Evolutionary conservation across 2,797 vertebrate genomes (phyloP).

Genomic region (Eulemur mongoz): DNA sequence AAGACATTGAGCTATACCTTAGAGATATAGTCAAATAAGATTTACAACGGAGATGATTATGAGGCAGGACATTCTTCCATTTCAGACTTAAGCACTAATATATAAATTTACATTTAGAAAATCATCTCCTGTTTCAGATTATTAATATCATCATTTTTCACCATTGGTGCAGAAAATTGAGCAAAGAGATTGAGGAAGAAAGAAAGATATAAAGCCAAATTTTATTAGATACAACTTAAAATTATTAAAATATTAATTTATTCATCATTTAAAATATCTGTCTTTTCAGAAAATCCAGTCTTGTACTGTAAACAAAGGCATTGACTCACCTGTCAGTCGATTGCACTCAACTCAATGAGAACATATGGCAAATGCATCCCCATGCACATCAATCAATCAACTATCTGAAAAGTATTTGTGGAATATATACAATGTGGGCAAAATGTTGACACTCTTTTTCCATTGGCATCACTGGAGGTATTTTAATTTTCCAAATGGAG

Average conservation of each 20-base stretch:
- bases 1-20: background rate
- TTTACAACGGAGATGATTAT: background rate
- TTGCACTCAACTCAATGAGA: background rate
- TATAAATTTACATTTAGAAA: background rate
- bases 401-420: background rate
- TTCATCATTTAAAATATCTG: background rate
- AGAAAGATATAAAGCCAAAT: background rate
- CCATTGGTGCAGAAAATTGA: background rate
- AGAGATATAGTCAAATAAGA: background rate
- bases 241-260: constrained; percentile 9
- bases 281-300: background rate
- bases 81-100: constrained; percentile 19
- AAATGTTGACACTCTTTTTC: background rate
- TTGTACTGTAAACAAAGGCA: background rate
- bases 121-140: background rate
- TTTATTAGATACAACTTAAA: background rate
- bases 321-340: background rate
- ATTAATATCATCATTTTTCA: background rate
- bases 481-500: constrained; percentile 20
- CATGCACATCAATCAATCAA: background rate
- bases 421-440: rapidly evolving
- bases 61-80: background rate
- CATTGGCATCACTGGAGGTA: background rate
- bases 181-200: background rate
- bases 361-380: background rate